These are phyloP conservation scores for Elephantulus edwardii DNA, from an alignment of 2,113 vertebrate genomes.

Conservation along the genomic window DNA sequence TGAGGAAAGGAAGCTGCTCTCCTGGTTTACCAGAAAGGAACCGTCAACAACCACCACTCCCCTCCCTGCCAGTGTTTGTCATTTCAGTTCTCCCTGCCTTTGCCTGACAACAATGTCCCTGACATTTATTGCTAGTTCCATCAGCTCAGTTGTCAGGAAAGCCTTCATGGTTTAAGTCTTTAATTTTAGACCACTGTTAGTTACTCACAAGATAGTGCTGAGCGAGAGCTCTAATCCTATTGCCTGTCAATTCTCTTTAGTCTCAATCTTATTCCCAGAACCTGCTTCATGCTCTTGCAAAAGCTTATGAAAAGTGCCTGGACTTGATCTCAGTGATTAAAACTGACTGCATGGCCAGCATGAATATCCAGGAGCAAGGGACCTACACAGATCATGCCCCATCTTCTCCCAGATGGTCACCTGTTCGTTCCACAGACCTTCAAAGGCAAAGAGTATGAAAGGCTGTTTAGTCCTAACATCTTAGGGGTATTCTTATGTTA, in stretches of 20 bases:
- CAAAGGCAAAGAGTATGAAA: background rate
- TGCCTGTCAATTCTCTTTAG: slow-evolving; percentile 82
- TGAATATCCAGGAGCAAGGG: slow-evolving; percentile 74
- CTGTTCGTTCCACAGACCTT: background rate
- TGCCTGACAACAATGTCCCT: slow-evolving; percentile 38
- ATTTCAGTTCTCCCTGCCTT: slow-evolving; percentile 28
- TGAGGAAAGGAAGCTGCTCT: background rate
- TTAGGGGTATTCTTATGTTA: too few relatives aligned
- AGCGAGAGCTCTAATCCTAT: slow-evolving; percentile 78
- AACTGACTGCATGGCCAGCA: slow-evolving; percentile 70
- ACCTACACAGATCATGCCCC: background rate
- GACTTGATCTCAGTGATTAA: slow-evolving; percentile 76
- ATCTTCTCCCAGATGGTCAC: background rate
- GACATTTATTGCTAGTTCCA: slow-evolving; percentile 62
- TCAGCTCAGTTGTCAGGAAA: slow-evolving; percentile 65
- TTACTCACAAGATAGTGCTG: slow-evolving; percentile 75
- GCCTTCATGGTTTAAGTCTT: slow-evolving; percentile 74
- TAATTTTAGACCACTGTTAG: slow-evolving; percentile 76
- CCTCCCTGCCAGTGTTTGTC: background rate
- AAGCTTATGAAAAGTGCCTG: slow-evolving; percentile 66
- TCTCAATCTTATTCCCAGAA: slow-evolving; percentile 73
- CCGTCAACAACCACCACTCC: background rate
- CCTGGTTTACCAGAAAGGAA: background rate
- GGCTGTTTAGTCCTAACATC: background rate
- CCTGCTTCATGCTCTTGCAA: slow-evolving; percentile 65